Evolutionary conservation across 2,888 invertebrate species (phyloP).

Genomic region (Oligia strigilis): DNA sequence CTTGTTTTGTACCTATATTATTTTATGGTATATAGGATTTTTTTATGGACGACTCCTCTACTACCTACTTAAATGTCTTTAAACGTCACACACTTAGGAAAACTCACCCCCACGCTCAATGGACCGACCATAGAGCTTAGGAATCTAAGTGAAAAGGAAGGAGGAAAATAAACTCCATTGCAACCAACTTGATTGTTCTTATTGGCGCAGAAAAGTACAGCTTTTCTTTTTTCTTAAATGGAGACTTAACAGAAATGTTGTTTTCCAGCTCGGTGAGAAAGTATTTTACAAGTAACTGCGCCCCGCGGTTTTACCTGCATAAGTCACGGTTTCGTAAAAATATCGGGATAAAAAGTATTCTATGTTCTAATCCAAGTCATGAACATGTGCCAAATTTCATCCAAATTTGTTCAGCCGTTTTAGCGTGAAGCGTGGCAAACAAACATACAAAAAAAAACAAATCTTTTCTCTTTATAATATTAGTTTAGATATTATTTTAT

Average conservation of each 20-base stretch:
- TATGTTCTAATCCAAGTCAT: neutral
- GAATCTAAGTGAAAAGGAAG: constrained; percentile 35
- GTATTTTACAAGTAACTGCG: neutral
- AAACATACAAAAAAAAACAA: neutral
- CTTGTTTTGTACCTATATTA: neutral
- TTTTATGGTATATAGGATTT: neutral
- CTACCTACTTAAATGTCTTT: constrained; percentile 7
- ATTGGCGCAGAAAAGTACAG: constrained; percentile 30
- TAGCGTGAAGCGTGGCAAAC: neutral
- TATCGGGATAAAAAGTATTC: neutral
- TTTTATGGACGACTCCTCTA: no score
- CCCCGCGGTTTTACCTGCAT: neutral
- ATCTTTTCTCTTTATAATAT: neutral
- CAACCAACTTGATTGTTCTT: constrained; percentile 36
- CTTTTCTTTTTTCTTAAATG: constrained; percentile 8
- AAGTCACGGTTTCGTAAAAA: no score
- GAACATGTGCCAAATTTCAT: neutral
- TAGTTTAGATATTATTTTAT: neutral
- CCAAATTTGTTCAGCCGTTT: neutral
- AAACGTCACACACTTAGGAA: constrained; percentile 26
- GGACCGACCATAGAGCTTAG: constrained; percentile 44
- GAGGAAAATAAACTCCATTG: constrained; percentile 46
- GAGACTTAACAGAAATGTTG: constrained; percentile 21
- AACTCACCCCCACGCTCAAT: constrained; percentile 30
- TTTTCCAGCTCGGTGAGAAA: neutral